Evolutionary conservation across 2,113 vertebrate genomes (phyloP), one percentile per base, ranked within the genome.

Genomic region (Heterotis niloticus): DNA sequence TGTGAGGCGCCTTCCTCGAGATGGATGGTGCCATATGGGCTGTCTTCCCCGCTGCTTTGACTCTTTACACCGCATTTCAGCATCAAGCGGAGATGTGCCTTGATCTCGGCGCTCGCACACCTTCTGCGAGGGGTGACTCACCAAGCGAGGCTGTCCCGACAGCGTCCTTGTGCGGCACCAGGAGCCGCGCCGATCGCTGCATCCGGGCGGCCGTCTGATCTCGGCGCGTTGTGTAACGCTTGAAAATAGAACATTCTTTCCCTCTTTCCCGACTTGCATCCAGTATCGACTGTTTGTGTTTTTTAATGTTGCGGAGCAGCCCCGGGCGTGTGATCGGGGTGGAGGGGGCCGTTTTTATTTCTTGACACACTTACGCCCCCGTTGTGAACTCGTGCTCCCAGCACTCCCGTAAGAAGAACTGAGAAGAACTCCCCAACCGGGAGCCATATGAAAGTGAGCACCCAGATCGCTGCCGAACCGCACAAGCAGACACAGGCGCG

Each of bases 301-400:
- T 92, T 92, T 92, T 90, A 92, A 91, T 92, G 90, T 91, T 89
- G 91, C 79, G 87, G 88, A 90, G 88, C 73, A 34, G 91, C 92
- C 92, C 82, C 86, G 84, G 92, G 91, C 91, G 89, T 88, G 88
- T 85, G 89, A 87, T 89, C 87, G 87, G 89, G 90, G 88, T 57
- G 70, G 87, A 84, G 88, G 88, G 89, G 86, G 24, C 23, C n/a
- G 54, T 73, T 59, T 73, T 72, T 90, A 92, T 88, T 90, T 90
- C 90, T 91, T 92, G 92, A 92, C 92, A 92, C 90, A 90, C 90
- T 92, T 90, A 93, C 92, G 92, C 92, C 92, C 91, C 92, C 91
- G 76, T 91, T 90, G 88, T 92, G 92, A 93, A 93, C 92, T 92
- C 88, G 86, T 89, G 90, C 90, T 92, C 90, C 89, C 87, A 90